Evolutionary conservation across 1,140 invertebrate species (phyloP).

Genomic region (Macrobrachium rosenbergii): DNA sequence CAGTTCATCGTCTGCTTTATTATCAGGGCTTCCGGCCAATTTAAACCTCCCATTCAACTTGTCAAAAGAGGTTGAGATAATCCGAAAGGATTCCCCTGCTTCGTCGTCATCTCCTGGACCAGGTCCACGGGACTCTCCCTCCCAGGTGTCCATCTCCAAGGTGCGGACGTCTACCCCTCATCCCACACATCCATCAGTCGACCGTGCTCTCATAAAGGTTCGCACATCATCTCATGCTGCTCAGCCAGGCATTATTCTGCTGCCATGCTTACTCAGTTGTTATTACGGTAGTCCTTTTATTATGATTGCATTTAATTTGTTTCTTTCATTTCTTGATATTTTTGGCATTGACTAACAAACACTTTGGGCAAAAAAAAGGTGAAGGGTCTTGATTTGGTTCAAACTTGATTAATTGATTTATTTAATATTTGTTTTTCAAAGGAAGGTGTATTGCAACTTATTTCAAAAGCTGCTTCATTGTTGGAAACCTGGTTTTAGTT

Average conservation of each 20-base stretch:
- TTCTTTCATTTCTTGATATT: too few species aligned
- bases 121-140: constrained; percentile 64
- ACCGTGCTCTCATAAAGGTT: constrained; percentile 64
- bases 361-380: too few species aligned
- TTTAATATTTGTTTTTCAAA: too few species aligned
- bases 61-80: constrained; percentile 65
- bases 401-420: too few species aligned
- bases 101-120: constrained; percentile 58
- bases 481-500: too few species aligned
- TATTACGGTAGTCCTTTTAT: constrained; percentile 27
- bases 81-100: constrained; percentile 64
- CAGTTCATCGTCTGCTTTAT: constrained; percentile 32
- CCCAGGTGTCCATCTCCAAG: constrained; percentile 65
- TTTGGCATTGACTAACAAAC: too few species aligned
- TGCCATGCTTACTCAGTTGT: constrained; percentile 27
- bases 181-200: constrained; percentile 55
- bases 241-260: constrained; percentile 49
- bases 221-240: constrained; percentile 50
- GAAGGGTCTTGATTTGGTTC: too few species aligned
- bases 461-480: too few species aligned
- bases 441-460: too few species aligned
- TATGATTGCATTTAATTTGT: not conserved
- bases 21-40: constrained; percentile 58
- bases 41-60: constrained; percentile 65
- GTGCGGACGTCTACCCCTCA: constrained; percentile 59